Evolutionary conservation across 2,797 vertebrate genomes (phyloP), one percentile per base, ranked within the genome.

Genomic region (Onychomys torridus): DNA sequence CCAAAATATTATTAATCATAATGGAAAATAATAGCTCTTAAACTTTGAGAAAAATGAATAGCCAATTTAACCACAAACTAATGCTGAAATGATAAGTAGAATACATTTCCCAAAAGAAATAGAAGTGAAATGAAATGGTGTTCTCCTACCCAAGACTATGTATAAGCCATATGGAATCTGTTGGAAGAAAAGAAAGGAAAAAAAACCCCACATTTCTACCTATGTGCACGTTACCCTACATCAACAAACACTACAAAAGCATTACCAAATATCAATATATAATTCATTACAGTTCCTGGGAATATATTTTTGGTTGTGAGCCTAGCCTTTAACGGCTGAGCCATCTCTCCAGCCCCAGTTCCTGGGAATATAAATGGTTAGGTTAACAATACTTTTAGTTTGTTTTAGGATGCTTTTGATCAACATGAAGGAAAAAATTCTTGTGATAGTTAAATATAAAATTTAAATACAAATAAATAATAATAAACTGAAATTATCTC

Each of bases 381-480:
- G 34, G 34, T n/a, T 65, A 37, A 86, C 49, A 91, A 89, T 67
- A 71, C 85, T 89, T 91, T 86, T 23, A 77, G 16, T 82, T 91
- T 96, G 32, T 3, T 59, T 76, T 25, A 34, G 75, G 78, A 71
- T 29, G 17, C 67, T 76, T 32, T 0, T 0, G 25, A 3, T 63
- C 29, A 29, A 63, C 61, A 63, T 63, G 23, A 63, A n/a, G 81
- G 14, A 59, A 93, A 19, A 23, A 37, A 65, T 21, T 63, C 25
- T 40, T 63, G 13, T 67, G 65, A n/a, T 52, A 43, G 43, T 69
- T 37, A 59, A 49, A 82, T 27, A 63, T 46, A 61, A 85, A 43
- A 40, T 25, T 76, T 76, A 43, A 46, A 76, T 76, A 46, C 14
- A 46, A 25, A 25, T 43, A 75, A 73, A 10, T 73, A 73, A 23